Evolutionary conservation across 1,140 invertebrate genomes (phyloP).

Genomic region (Argopecten irradians): DNA sequence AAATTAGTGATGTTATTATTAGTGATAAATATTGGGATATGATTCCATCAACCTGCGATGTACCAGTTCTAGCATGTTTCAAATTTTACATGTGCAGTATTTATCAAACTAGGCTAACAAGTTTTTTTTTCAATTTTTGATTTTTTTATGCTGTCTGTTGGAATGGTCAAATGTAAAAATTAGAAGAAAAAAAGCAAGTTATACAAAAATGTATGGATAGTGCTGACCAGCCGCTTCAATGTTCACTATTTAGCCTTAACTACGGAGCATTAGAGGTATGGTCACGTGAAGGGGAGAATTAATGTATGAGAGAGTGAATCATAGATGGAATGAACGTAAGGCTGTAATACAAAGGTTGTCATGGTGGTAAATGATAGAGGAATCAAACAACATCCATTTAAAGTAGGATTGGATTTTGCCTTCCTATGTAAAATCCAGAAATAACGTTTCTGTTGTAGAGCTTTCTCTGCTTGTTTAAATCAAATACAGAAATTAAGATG

Average conservation of each 20-base stretch:
- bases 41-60: too few relatives aligned
- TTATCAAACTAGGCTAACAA: too few relatives aligned
- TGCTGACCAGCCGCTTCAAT: neutral
- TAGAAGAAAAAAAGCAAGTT: too few relatives aligned
- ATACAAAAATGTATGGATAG: too few relatives aligned
- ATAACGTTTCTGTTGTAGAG: neutral
- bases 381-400: neutral
- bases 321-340: neutral
- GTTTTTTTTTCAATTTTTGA: neutral
- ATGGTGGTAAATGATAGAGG: too few relatives aligned
- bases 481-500: neutral
- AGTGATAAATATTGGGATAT: too few relatives aligned
- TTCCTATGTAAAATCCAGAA: neutral
- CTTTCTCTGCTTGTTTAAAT: neutral
- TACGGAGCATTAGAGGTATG: neutral
- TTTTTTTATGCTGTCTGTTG: too few relatives aligned
- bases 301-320: neutral
- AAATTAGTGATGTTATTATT: too few relatives aligned
- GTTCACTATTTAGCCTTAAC: neutral
- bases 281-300: neutral
- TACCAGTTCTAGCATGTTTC: too few relatives aligned
- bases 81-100: too few relatives aligned
- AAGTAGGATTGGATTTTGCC: neutral
- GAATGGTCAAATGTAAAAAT: too few relatives aligned
- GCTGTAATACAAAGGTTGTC: neutral